These are phyloP conservation scores for Ammospiza caudacuta DNA, from an alignment of 2,113 vertebrate genomes.

Conservation along the genomic window DNA sequence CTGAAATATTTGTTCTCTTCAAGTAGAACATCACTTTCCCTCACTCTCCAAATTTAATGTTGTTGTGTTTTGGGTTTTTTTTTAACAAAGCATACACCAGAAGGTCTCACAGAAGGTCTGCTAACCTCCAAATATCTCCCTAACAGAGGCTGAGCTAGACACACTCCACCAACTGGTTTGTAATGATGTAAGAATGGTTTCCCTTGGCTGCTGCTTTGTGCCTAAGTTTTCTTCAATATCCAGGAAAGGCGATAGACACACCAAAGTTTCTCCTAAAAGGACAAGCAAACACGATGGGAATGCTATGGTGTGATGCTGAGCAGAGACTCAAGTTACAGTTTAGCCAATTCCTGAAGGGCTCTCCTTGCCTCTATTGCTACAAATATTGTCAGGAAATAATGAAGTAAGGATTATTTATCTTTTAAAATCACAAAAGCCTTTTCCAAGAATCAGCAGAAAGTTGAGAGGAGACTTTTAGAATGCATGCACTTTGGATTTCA, in stretches of 20 bases:
- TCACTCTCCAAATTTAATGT: background rate
- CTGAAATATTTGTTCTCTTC: background rate
- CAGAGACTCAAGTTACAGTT: background rate
- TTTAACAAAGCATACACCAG: background rate
- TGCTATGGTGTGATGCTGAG: accelerated
- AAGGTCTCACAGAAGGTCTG: background rate
- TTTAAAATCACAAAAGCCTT: background rate
- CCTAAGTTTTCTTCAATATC: background rate
- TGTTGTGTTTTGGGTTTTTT: accelerated
- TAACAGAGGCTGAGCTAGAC: background rate
- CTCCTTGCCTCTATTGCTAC: background rate
- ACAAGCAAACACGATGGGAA: background rate
- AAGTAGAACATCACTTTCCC: background rate
- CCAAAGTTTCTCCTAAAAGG: background rate
- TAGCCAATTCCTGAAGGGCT: background rate
- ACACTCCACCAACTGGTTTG: background rate
- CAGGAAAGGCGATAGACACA: background rate
- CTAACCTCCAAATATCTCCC: background rate
- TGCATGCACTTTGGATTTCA: background rate
- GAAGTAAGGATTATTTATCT: background rate
- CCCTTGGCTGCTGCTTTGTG: background rate
- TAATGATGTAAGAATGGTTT: background rate
- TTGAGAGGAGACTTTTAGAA: background rate
- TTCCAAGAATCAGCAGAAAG: background rate
- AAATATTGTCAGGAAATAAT: background rate